Evolutionary conservation across 1,140 invertebrate genomes (phyloP).

Genomic region (Zaprionus africanus): DNA sequence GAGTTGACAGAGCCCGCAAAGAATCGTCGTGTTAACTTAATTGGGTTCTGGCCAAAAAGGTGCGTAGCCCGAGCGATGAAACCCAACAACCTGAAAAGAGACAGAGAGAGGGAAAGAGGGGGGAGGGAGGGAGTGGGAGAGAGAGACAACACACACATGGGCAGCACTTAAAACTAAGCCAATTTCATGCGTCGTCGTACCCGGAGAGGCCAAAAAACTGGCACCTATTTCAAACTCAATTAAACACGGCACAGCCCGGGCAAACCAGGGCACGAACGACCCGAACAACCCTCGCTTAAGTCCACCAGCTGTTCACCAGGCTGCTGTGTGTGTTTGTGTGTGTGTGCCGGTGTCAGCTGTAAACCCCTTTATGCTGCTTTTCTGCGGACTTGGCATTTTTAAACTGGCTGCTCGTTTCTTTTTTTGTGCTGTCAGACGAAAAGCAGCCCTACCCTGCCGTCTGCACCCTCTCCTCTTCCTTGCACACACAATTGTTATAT

Average conservation of each 20-base stretch:
- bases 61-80: conserved; percentile 7
- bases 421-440: background rate
- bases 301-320: conserved; percentile 8
- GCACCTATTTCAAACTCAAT: conserved; percentile 82
- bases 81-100: conserved; percentile 8
- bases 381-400: conserved; percentile 36
- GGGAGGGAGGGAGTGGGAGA: background rate
- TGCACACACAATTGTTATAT: background rate
- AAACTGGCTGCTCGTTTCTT: conserved; percentile 14
- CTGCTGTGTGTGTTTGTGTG: background rate
- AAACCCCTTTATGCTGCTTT: conserved; percentile 27
- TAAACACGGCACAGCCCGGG: conserved; percentile 66
- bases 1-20: conserved; percentile 13
- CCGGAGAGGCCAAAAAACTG: conserved; percentile 42
- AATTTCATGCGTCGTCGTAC: conserved; percentile 61
- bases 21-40: conserved; percentile 31
- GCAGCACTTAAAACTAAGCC: conserved; percentile 66
- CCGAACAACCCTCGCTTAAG: background rate
- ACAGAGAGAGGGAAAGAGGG: background rate
- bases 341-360: conserved; percentile 7
- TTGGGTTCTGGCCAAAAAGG: conserved; percentile 42
- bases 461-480: background rate
- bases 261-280: background rate
- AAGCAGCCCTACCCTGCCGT: background rate
- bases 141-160: conserved; percentile 11